Evolutionary conservation across 23 tunicate genomes (phyloP), one percentile per base, ranked within the genome.

Genomic region (Clavelina lepadiformis): DNA sequence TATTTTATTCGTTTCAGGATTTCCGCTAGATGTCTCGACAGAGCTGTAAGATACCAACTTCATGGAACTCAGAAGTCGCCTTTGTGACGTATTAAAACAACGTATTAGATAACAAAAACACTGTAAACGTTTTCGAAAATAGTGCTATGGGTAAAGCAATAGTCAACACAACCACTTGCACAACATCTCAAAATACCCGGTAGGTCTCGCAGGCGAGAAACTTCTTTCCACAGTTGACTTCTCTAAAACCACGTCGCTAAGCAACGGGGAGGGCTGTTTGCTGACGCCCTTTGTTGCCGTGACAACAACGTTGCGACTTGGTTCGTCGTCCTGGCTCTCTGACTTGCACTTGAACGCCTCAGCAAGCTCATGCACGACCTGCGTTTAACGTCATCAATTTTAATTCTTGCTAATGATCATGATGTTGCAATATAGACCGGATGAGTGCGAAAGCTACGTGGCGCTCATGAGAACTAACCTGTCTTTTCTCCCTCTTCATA

Each of bases 331-430:
- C 6, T 25, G 32, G 32, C 88, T 80, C 5, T 76, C 78, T 5
- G 82, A 73, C 62, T 69, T 80, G 66, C 96, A 88, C 19, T 68
- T 24, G 77, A 80, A 79, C n/a, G 82, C 82, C 46, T 74, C 88
- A 15, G 96, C 96, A 18, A 88, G 52, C 62, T 88, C 96, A 61
- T 88, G 96, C 18, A 88, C 69, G 4, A 75, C 87, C 82, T 88
- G 78, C 8, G 6, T 7, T n/a, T n/a, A n/a, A n/a, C n/a, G n/a
- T n/a, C n/a, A n/a, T n/a, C n/a, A n/a, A n/a, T n/a, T n/a, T n/a
- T n/a, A n/a, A n/a, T n/a, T n/a, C n/a, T n/a, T n/a, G n/a, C n/a
- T n/a, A n/a, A n/a, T n/a, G n/a, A n/a, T n/a, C n/a, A n/a, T n/a
- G n/a, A n/a, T n/a, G n/a, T n/a, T n/a, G n/a, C n/a, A n/a, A n/a